A percentile compares a stretch with the other conserved stretches of the same genome.
Conservation (phyloP, 2,888 invertebrate genomes). For the Perizoma flavofasciatum region DNA sequence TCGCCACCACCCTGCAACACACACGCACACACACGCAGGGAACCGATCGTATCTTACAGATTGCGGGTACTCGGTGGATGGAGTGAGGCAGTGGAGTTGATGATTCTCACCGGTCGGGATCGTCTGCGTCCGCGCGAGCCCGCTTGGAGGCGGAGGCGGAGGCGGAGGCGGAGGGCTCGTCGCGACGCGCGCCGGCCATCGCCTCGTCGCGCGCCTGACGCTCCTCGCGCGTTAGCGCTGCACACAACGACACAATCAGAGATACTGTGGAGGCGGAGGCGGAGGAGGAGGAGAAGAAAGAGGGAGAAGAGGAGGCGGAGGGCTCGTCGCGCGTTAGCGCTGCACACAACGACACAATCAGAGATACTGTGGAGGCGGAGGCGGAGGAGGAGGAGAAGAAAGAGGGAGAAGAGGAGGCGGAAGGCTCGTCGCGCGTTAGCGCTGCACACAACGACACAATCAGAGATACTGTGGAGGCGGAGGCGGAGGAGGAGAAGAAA, state of each 20-base stretch:
- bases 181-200: slow-evolving; percentile 57
- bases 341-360: slow-evolving; percentile 43
- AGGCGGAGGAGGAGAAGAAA: too few species aligned
- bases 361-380: slow-evolving; percentile 66
- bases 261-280: slow-evolving; percentile 66
- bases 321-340: slow-evolving; percentile 96
- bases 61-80: too few species aligned
- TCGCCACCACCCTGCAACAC: slow-evolving; percentile 78
- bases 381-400: too few species aligned
- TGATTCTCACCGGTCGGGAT: slow-evolving; percentile 17
- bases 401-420: slow-evolving; percentile 59
- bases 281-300: too few species aligned
- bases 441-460: slow-evolving; percentile 70
- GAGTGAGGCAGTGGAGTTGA: too few species aligned
- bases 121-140: slow-evolving; percentile 49
- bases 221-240: slow-evolving; percentile 96
- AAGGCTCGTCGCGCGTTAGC: slow-evolving; percentile 96
- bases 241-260: neutral
- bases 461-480: too few species aligned
- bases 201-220: slow-evolving; percentile 91
- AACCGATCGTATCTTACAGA: too few species aligned
- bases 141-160: slow-evolving; percentile 78
- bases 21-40: neutral
- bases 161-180: slow-evolving; percentile 88
- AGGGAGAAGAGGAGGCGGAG: slow-evolving; percentile 70